Conservation (phyloP, 64 coral and sea anemone genomes). For the Dendronephthya gigantea region DNA sequence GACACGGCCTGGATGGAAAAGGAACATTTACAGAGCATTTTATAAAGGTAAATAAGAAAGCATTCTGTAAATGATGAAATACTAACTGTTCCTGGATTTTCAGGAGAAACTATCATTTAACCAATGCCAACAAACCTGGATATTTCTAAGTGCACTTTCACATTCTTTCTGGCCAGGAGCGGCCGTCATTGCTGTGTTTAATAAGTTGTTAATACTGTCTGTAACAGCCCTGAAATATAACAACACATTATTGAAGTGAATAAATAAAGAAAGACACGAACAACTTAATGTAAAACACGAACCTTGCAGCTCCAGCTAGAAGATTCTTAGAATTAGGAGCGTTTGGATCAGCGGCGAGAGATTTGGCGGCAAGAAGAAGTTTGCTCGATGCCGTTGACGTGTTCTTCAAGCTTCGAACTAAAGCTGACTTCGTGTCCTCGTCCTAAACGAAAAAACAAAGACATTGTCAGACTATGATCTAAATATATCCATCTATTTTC, state of each 20-base stretch:
- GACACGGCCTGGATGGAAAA: slow-evolving; percentile 51
- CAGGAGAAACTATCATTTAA: neutral
- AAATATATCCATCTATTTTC: no score
- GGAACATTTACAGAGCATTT: slow-evolving; percentile 2
- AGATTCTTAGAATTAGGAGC: slow-evolving; percentile 97
- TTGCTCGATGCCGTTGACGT: slow-evolving; percentile 95
- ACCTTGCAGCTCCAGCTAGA: slow-evolving; percentile 86
- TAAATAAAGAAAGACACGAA: neutral
- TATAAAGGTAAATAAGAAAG: no score
- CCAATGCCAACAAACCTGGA: slow-evolving; percentile 49
- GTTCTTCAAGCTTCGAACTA: slow-evolving; percentile 85
- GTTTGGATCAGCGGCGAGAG: slow-evolving; percentile 86
- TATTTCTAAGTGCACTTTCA: slow-evolving; percentile 83
- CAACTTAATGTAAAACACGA: neutral
- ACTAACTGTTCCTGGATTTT: neutral
- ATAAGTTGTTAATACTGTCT: slow-evolving; percentile 89
- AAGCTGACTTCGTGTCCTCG: slow-evolving; percentile 65
- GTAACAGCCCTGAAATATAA: slow-evolving; percentile 68
- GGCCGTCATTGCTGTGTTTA: slow-evolving; percentile 95
- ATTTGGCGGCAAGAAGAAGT: slow-evolving; percentile 79
- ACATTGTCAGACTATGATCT: neutral
- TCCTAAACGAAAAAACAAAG: slow-evolving; percentile 35
- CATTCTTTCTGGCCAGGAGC: slow-evolving; percentile 98
- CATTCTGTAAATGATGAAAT: no score
- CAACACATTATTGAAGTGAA: neutral